These are phyloP conservation scores for Myoxocephalus aenaeus DNA, from an alignment of 2,797 vertebrate genomes.

Conservation along the genomic window DNA sequence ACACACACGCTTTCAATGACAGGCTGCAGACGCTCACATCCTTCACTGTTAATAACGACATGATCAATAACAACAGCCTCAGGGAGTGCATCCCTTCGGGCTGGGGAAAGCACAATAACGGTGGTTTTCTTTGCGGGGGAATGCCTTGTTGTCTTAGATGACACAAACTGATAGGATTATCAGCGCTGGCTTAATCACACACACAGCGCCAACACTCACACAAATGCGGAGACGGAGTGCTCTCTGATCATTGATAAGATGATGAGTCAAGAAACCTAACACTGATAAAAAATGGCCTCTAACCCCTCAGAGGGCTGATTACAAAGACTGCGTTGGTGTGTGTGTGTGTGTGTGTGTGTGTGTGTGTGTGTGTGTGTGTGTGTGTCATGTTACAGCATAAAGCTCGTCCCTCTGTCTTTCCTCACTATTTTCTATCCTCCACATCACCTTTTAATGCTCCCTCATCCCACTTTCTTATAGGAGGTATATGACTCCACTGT, in stretches of 20 bases:
- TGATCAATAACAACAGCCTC: constrained; percentile 46
- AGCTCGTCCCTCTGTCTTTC: background rate
- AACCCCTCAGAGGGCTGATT: constrained; percentile 68
- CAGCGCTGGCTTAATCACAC: constrained; percentile 54
- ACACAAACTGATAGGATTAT: constrained; percentile 71
- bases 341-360: constrained; percentile 17
- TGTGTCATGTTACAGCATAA: constrained; percentile 57
- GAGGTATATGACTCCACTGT: background rate
- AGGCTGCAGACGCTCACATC: constrained; percentile 35
- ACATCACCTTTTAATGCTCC: background rate
- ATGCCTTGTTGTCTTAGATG: constrained; percentile 64
- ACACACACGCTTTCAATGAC: constrained; percentile 7
- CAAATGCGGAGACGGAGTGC: constrained; percentile 47
- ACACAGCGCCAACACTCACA: constrained; percentile 35
- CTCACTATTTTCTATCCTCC: background rate
- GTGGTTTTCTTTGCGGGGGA: constrained; percentile 31
- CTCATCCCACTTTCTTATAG: rapidly evolving
- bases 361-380: constrained; percentile 10
- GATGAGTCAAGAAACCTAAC: constrained; percentile 69
- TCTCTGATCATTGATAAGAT: constrained; percentile 76
- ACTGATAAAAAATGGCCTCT: constrained; percentile 75
- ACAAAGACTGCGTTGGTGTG: constrained; percentile 28
- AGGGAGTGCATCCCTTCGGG: constrained; percentile 15
- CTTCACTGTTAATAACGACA: constrained; percentile 45
- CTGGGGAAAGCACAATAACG: constrained; percentile 29